Evolutionary conservation across 2,113 vertebrate genomes (phyloP).

Genomic region (Zosterops lateralis): DNA sequence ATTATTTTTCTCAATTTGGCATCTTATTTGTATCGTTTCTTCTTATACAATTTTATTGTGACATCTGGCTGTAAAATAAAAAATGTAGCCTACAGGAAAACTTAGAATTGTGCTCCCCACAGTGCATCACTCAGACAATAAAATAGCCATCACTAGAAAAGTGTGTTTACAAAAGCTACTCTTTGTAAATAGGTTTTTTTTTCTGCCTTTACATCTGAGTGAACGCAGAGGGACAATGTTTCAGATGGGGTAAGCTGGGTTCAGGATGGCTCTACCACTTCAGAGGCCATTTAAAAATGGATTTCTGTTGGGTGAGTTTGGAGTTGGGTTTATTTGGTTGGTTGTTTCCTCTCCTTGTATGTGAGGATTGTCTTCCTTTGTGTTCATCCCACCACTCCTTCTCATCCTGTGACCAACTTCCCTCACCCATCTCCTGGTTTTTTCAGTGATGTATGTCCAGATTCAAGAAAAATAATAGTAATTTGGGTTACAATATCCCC

Average conservation of each 20-base stretch:
- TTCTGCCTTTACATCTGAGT: not conserved
- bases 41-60: conserved; percentile 37
- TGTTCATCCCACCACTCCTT: not conserved
- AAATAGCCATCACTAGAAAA: conserved; percentile 28
- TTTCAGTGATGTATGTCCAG: not conserved
- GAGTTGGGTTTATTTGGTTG: not conserved
- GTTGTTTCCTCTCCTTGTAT: not conserved
- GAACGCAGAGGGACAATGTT: not conserved
- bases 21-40: conserved; percentile 18
- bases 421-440: not conserved
- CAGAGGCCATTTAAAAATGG: not conserved
- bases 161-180: conserved; percentile 31
- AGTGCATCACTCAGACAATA: conserved; percentile 40
- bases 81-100: conserved; percentile 42
- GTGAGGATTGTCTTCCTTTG: not conserved
- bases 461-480: not conserved
- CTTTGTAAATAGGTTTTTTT: not conserved
- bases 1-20: conserved; percentile 52
- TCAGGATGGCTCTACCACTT: not conserved
- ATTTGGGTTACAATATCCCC: not conserved
- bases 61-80: conserved; percentile 51
- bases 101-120: conserved; percentile 3
- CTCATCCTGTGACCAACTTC: not conserved
- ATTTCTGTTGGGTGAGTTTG: rapidly evolving
- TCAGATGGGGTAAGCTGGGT: not conserved